Evolutionary conservation across 2,888 invertebrate genomes (phyloP).

Genomic region (Digitonthophagus gazella): DNA sequence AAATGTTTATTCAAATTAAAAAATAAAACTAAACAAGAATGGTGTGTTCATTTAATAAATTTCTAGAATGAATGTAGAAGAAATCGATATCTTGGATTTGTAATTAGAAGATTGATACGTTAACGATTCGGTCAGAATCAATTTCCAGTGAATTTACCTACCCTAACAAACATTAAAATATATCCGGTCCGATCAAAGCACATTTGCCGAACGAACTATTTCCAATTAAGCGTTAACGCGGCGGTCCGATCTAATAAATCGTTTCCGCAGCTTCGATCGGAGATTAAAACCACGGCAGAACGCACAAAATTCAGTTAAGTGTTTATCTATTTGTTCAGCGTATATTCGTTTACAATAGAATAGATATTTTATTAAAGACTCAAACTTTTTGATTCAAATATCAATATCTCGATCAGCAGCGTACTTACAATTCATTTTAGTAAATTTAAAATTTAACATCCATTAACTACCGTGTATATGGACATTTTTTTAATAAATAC

Average conservation of each 20-base stretch:
- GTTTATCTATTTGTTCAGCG: neutral
- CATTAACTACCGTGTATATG: no score
- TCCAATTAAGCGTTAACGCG: neutral
- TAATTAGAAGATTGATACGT: neutral
- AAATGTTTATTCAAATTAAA: no score
- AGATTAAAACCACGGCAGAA: neutral
- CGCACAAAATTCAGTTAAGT: neutral
- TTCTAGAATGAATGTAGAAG: neutral
- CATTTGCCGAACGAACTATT: neutral
- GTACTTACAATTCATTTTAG: no score
- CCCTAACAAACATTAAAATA: neutral
- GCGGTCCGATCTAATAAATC: neutral
- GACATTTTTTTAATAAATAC: no score
- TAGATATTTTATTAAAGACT: neutral
- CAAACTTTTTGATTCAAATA: neutral
- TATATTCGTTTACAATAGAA: neutral
- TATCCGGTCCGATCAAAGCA: neutral
- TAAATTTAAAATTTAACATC: no score
- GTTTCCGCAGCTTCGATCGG: neutral
- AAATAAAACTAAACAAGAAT: no score
- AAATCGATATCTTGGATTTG: neutral
- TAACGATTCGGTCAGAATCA: neutral
- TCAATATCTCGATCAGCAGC: no score
- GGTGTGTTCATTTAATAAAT: no score
- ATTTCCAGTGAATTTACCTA: neutral